Base-by-base conservation (phyloP, 1,140 invertebrate species). In the Halotydeus destructor region DNA sequence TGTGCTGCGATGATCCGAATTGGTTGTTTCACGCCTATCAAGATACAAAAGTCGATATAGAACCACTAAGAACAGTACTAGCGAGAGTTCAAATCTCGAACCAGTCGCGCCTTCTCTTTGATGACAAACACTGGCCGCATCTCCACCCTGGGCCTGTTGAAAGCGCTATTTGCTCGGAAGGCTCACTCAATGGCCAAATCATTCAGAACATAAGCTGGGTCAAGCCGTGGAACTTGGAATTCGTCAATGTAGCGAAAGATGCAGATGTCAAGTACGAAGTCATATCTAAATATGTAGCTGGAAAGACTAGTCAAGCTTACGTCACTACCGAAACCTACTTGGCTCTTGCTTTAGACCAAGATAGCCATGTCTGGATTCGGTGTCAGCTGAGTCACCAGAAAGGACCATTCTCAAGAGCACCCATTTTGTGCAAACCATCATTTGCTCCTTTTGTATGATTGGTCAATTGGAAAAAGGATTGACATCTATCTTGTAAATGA, bases 21-120 rank as follows among this genome's bases (percentile, higher is more conserved):
- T 69, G 65, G 60, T 48, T 69, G 31, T 68, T 57, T 52, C 53
- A 62, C 43, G 66, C 67, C 43, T 68, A 66, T 50, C 67, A 69
- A 50, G 67, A 69, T 51, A 69, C 65, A 12, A 22, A 51, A 23
- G 60, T 68, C 1, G 56, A 65, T 47, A 43, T 61, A 5, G 14
- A 26, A n/a, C 41, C 48, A 8, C 49, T 65, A 16, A 26, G 50
- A 3, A 26, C 41, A 25, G n/a, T 49, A 11, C 19, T 49, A 8
- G 24, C 12, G 0, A 22, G n/a, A 19, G 42, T 38, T 35, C 33
- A 6, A 35, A 16, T 35, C 14, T 16, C 21, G 14, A n/a, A 35
- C n/a, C 33, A 35, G 16, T 19, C n/a, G 21, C 14, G 21, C 8
- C 14, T 16, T 35, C 21, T 8, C 14, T 30, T 9, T 30, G 8